Base-by-base conservation (phyloP, 2,888 invertebrate genomes). In the Macrophya annulata region DNA sequence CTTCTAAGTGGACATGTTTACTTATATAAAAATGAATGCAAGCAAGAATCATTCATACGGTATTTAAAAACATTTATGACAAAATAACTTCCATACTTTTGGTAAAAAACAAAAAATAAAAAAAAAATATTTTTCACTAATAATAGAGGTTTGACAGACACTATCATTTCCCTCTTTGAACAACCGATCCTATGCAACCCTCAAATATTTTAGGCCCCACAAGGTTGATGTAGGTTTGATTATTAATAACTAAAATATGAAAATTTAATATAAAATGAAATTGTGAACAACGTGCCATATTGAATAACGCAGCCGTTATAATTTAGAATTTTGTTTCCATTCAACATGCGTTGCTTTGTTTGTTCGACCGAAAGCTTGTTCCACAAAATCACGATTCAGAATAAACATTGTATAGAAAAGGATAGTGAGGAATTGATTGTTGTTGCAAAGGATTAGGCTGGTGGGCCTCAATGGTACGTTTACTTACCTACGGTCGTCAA, bases 401-500 rank as follows among this genome's bases (percentile, higher is more conserved):
- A 86, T 85, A 62, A 84, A 65, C 87, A 85, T 86, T 86, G 86
- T 86, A 86, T 86, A 86, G 86, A 87, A 87, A 87, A 86, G 86
- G 85, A 86, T 86, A 89, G 85, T 82, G 74, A 84, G 86, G 74
- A 87, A 85, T 72, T 79, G 79, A 65, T 68, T 74, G 83, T 86
- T 68, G 48, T 85, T 83, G 86, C 86, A 86, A 74, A 77, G 85
- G 76, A 85, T 84, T 84, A 87, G 89, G 85, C 85, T 89, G 89
- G 87, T 89, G 88, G 87, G 87, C 88, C 87, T 87, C 87, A 87
- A 77, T 89, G 86, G 86, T 87, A 87, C 87, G 87, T 90, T 91
- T 90, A 93, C 94, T 94, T 94, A 96, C 96, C 96, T 96, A 94
- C 97, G 96, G 92, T 98, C 97, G 94, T 98, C 97, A 94, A 97